phyloP scores from a whole-genome alignment of 2,888 invertebrate genomes.

The Hermodice carunculata region DNA sequence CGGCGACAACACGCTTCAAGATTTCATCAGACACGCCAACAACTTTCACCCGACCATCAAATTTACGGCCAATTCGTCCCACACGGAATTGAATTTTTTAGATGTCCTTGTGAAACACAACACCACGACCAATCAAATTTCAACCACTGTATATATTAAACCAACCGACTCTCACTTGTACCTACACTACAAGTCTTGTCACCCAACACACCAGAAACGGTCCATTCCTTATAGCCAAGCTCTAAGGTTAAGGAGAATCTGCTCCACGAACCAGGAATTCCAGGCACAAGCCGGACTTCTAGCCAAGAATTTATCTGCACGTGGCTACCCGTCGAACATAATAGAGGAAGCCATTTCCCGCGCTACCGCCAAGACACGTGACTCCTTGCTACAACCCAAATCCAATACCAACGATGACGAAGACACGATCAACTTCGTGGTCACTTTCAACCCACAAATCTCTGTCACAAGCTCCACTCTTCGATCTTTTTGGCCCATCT shows the following conservation, averaged over 20 bases:
- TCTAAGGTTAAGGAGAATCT: background rate
- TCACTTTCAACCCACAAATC: no score
- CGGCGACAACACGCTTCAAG: background rate
- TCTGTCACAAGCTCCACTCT: no score
- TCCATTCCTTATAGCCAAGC: background rate
- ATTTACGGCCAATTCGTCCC: background rate
- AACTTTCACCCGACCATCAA: background rate
- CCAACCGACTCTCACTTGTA: conserved; percentile 4
- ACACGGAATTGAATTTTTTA: background rate
- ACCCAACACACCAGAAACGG: background rate
- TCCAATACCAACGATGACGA: no score
- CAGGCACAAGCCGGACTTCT: background rate
- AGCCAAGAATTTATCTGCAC: no score
- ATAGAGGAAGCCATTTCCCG: no score
- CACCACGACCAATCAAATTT: background rate
- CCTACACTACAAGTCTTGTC: background rate
- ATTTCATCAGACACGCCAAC: background rate
- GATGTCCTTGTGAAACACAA: background rate
- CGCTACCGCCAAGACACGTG: no score
- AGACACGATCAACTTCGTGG: no score
- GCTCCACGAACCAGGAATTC: background rate
- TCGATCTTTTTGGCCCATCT: no score
- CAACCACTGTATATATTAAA: background rate
- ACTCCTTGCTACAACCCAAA: no score
- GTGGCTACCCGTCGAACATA: no score